Percentiles rank a stretch among this genome's conserved stretches.
These are phyloP conservation scores for Drosophila mulleri DNA, from an alignment of 2,888 invertebrate species.

Conservation along the genomic window DNA sequence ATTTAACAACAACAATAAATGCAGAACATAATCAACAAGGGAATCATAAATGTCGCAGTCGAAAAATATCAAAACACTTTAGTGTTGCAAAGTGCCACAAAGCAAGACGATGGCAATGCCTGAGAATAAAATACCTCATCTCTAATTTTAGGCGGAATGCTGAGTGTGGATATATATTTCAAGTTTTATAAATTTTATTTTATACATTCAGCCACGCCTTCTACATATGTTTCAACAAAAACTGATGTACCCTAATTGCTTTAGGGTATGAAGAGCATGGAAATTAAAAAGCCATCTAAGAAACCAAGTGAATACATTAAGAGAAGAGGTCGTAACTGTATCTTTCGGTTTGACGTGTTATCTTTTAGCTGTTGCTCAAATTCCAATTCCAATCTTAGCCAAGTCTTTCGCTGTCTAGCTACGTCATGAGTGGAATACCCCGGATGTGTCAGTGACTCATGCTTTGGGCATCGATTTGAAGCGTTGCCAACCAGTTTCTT, in stretches of 20 bases:
- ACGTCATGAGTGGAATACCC: slow-evolving; percentile 67
- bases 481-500: slow-evolving; percentile 44
- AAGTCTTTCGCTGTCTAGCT: slow-evolving; percentile 14
- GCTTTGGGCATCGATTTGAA: slow-evolving; percentile 27
- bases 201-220: background rate
- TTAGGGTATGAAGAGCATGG: background rate
- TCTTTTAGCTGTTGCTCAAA: slow-evolving; percentile 13
- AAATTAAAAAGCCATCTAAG: slow-evolving; percentile 42
- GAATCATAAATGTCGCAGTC: slow-evolving; percentile 32
- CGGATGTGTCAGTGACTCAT: slow-evolving; percentile 68
- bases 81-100: slow-evolving; percentile 45
- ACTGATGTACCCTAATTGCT: background rate
- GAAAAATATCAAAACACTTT: slow-evolving; percentile 3
- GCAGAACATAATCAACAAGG: slow-evolving; percentile 5
- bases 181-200: no score
- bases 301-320: slow-evolving; percentile 22
- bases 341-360: background rate
- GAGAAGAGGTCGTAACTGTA: background rate
- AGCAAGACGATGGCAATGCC: background rate
- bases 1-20: slow-evolving; percentile 33
- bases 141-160: background rate
- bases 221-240: background rate
- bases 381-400: slow-evolving; percentile 6
- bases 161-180: background rate
- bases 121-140: background rate